Base-by-base conservation (phyloP, 1,140 invertebrate species). In the Pseudomyrmex gracilis region DNA sequence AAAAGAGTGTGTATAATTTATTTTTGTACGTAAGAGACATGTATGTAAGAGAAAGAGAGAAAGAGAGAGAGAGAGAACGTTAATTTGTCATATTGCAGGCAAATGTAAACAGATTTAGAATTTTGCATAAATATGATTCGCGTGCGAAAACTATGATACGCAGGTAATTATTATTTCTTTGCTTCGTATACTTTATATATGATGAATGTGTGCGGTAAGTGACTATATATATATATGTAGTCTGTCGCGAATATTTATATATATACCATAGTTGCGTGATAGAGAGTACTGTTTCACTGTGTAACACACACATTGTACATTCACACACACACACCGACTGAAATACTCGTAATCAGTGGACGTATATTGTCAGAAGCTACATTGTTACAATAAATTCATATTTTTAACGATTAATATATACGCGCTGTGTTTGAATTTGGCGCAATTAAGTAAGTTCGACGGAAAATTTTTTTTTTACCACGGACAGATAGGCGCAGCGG, bases 311-410 rank as follows among this genome's bases (percentile, higher is more conserved):
- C n/a, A n/a, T n/a, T 5, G n/a, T 34, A 55, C 53, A 55, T 34
- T 34, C 49, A 51, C 53, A 76, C 24, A 67, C 9, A 20, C 3
- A 85, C 47, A 80, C 53, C 63, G 88, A 88, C 84, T 90, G 88
- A 90, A 88, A 90, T 88, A 90, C 88, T 90, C 86, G 68, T 86
- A 84, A 88, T 51, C 77, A 66, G 70, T 82, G 70, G 24, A 83
- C 73, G 74, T 89, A 61, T 85, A 89, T 53, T 89, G 66, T 87
- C 84, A 77, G 80, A 85, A 84, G 9, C 22, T 66, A 76, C 57
- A 71, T 88, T 90, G 88, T 91, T 91, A 91, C 77, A 91, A 91
- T 91, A 91, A 91, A 91, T 90, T 85, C 85, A 87, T 91, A 91
- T 90, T 91, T 91, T 91, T 74, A 87, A 87, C 57, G 82, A 68